Base-by-base conservation (phyloP, 2,888 invertebrate genomes). In the Acrobeloides nanus region DNA sequence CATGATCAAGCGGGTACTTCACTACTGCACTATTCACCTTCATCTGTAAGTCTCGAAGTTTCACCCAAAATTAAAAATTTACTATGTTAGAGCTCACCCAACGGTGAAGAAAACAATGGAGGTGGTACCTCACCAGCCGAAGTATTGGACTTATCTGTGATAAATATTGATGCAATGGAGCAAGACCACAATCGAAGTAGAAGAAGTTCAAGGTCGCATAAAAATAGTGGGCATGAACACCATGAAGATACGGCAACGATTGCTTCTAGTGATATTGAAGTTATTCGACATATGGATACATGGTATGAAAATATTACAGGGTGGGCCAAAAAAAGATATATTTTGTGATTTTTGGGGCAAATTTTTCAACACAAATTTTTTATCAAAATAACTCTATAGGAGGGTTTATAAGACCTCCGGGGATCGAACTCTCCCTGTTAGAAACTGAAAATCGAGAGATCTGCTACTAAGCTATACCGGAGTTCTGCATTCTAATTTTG, bases 191-290 rank as follows among this genome's bases (percentile, higher is more conserved):
- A n/a, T n/a, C n/a, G 15, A 32, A 17, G 7, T 20, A 33, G 7
- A 33, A 18, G 33, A 6, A 17, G 17, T 4, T 34, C 3, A n/a
- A n/a, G n/a, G n/a, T n/a, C n/a, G n/a, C n/a, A n/a, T n/a, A n/a
- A 34, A 34, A 21, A 34, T 10, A 10, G 12, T 34, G 21, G 2
- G 17, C 46, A 29, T 15, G 42, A 41, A n/a, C 48, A 25, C n/a
- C 33, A 35, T 17, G 60, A 60, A 31, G 66, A 66, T 31, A 48
- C 54, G 15, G 39, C 54, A n/a, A 66, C 66, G 1, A 54, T 67
- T 6, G 66, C 61, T 4, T 67, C 67, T 12, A 67, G 66, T 35
- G 66, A 66, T 39, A 66, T 66, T 37, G 66, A 63, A 53, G 58
- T 66, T 34, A 57, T 66, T 31, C 41, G 57, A 29, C 55, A 64